Evolutionary conservation across 2,888 invertebrate species (phyloP).

Genomic region (Bellardia bayeri): DNA sequence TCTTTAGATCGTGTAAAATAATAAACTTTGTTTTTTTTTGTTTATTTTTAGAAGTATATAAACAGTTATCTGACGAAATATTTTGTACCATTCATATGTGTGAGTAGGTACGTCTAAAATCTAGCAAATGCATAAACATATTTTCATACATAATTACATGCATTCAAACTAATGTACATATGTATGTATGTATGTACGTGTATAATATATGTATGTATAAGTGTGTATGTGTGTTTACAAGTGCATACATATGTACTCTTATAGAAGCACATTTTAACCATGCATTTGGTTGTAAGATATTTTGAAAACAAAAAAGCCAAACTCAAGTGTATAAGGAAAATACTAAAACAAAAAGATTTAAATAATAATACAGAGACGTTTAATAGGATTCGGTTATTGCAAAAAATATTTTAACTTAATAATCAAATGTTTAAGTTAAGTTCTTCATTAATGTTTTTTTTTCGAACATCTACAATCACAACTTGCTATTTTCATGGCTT

Average conservation of each 20-base stretch:
- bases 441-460: no score
- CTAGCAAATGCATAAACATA: background rate
- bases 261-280: constrained; percentile 13
- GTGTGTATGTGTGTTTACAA: background rate
- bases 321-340: constrained; percentile 3
- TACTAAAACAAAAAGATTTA: background rate
- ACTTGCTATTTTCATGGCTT: background rate
- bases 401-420: background rate
- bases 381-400: background rate
- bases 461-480: no score
- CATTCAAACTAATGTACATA: no score
- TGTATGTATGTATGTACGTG: no score
- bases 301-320: background rate
- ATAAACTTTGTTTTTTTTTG: background rate
- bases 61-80: constrained; percentile 24
- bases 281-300: constrained; percentile 22
- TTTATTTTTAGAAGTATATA: background rate
- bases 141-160: background rate
- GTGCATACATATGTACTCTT: background rate
- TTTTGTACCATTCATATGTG: background rate
- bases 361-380: background rate
- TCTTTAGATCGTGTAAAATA: no score
- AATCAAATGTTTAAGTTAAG: no score
- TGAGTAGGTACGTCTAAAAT: constrained; percentile 6
- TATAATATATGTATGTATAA: no score